Conservation (phyloP, 2,113 vertebrate species). For the Arvicanthis niloticus region DNA sequence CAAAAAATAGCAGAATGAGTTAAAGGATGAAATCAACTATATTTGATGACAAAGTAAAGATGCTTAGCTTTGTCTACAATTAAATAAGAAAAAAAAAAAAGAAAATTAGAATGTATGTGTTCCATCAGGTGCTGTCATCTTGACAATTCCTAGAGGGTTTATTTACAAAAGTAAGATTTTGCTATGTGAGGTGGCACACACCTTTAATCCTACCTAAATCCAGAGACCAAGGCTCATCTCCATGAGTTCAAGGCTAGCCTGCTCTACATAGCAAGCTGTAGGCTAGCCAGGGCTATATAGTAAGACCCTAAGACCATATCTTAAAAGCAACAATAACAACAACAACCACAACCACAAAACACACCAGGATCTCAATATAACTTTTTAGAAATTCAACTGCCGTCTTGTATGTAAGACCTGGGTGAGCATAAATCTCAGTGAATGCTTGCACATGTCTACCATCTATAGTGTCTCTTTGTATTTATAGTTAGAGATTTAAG, state of each 20-base stretch:
- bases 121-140: neutral
- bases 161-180: conserved; percentile 16
- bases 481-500: conserved; percentile 11
- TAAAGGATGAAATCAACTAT: conserved; percentile 3
- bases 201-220: neutral
- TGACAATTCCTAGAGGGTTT: neutral
- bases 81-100: conserved; percentile 1
- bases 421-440: neutral
- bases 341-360: neutral
- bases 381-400: conserved; percentile 18
- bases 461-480: neutral
- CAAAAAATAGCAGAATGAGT: conserved; percentile 36
- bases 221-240: neutral
- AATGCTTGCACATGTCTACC: neutral
- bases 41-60: conserved; percentile 1
- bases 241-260: neutral
- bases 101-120: neutral
- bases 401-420: neutral
- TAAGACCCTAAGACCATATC: neutral
- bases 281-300: neutral
- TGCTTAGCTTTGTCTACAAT: conserved; percentile 18
- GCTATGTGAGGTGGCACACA: neutral
- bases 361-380: neutral
- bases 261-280: neutral
- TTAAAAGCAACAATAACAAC: neutral